These are phyloP conservation scores for Halcyon badia DNA, from an alignment of 2,797 vertebrate species.

Conservation along the genomic window DNA sequence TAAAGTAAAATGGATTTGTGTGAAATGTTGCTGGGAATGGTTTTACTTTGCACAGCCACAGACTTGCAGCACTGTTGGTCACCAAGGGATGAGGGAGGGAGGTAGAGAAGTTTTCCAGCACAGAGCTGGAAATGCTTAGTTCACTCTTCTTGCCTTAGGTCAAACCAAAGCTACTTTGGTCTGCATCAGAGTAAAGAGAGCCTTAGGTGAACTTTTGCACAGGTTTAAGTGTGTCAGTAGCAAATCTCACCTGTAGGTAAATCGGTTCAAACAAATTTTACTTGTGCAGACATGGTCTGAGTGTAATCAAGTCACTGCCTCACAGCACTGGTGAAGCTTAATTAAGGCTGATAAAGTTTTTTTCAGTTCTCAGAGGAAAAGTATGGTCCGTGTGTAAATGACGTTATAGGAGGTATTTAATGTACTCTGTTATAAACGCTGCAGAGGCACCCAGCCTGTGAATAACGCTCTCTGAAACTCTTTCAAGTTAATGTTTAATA, in stretches of 20 bases:
- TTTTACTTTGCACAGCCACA: background rate
- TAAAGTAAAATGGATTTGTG: background rate
- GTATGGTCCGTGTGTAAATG: background rate
- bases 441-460: background rate
- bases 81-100: background rate
- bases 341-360: background rate
- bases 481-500: background rate
- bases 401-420: background rate
- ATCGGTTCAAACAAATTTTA: background rate
- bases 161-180: background rate
- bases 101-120: background rate
- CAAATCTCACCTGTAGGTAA: background rate
- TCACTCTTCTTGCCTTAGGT: background rate
- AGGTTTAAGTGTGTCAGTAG: background rate
- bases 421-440: background rate
- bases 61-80: background rate
- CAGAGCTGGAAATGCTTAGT: background rate
- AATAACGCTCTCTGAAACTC: background rate
- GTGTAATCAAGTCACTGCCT: background rate
- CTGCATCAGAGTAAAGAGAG: background rate
- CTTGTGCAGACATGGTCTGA: background rate
- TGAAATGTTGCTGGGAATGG: background rate
- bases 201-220: background rate
- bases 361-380: background rate
- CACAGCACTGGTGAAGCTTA: background rate